Conservation (phyloP, 92 coral and sea anemone genomes). For the Desmophyllum pertusum region DNA sequence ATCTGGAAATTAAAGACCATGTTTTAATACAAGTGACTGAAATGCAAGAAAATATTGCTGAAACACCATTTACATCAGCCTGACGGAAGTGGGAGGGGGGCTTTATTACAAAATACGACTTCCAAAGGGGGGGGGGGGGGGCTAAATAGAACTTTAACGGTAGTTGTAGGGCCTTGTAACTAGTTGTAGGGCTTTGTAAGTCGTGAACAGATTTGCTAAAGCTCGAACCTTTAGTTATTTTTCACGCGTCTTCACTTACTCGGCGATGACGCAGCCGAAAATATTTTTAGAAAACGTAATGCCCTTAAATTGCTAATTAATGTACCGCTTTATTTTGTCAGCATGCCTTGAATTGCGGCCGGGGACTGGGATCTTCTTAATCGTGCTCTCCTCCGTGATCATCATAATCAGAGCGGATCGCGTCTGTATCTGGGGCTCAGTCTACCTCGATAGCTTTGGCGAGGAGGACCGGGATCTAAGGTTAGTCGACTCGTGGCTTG, state of each 20-base stretch:
- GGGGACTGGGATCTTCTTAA: conserved; percentile 90
- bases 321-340: background rate
- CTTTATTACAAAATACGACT: no score
- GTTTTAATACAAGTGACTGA: no score
- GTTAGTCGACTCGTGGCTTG: conserved; percentile 29
- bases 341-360: conserved; percentile 94
- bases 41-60: no score
- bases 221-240: background rate
- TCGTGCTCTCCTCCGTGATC: conserved; percentile 86
- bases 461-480: conserved; percentile 97
- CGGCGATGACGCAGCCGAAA: background rate
- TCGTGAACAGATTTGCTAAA: no score
- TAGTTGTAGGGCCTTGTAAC: background rate
- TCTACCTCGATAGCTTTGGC: conserved; percentile 97
- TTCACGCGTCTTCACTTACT: no score
- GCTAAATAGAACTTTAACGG: no score
- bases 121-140: no score
- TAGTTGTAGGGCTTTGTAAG: no score
- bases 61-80: no score
- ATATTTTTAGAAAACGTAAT: background rate
- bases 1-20: no score
- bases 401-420: conserved; percentile 94
- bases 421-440: conserved; percentile 97
- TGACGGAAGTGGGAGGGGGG: no score
- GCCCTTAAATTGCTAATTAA: background rate